These are phyloP conservation scores for Diaprepes abbreviatus DNA, from an alignment of 2,888 invertebrate species.

Conservation along the genomic window DNA sequence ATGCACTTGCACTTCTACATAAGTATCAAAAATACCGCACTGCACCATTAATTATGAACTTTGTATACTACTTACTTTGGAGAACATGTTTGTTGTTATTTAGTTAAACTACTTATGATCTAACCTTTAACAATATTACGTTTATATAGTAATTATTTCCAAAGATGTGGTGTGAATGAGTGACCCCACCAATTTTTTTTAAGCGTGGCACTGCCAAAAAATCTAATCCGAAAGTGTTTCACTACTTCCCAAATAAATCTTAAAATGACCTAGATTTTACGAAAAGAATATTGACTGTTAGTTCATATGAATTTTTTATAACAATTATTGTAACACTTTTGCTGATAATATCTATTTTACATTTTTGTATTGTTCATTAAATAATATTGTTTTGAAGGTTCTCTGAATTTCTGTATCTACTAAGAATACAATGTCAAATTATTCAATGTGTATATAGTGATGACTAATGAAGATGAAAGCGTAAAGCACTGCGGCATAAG, in stretches of 20 bases:
- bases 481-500: too few relatives aligned
- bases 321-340: background rate
- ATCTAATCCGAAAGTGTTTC: conserved; percentile 32
- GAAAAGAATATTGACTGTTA: background rate
- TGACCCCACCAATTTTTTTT: conserved; percentile 23
- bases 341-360: conserved; percentile 1
- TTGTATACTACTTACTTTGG: conserved; percentile 36
- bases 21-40: background rate
- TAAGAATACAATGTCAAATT: too few relatives aligned
- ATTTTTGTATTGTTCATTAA: background rate
- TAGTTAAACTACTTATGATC: conserved; percentile 6
- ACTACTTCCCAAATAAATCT: conserved; percentile 24
- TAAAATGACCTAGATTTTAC: conserved; percentile 31
- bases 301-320: conserved; percentile 13
- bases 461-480: too few relatives aligned
- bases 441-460: too few relatives aligned
- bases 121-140: background rate
- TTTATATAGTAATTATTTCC: conserved; percentile 39
- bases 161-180: conserved; percentile 9
- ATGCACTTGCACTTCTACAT: conserved; percentile 5
- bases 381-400: background rate
- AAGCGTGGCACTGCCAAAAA: conserved; percentile 11
- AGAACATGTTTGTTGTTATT: conserved; percentile 35
- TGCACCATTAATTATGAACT: background rate
- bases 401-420: background rate